These are phyloP conservation scores for Campylomormyrus numenius DNA, from an alignment of 2,113 vertebrate genomes.

Conservation along the genomic window DNA sequence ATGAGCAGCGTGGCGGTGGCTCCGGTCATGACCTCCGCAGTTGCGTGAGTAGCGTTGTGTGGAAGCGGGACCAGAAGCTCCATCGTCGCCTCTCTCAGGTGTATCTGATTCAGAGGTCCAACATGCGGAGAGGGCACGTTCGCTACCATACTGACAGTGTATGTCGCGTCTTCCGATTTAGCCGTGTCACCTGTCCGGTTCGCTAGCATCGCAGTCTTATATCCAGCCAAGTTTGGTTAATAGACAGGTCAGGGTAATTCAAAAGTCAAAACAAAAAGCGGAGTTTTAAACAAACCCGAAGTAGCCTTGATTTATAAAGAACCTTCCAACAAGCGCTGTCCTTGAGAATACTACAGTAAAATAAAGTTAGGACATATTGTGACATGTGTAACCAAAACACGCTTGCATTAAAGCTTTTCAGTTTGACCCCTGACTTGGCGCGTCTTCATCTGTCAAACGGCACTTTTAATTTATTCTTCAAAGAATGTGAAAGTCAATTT, in stretches of 20 bases:
- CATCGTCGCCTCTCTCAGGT: conserved; percentile 41
- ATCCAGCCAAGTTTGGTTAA: conserved; percentile 31
- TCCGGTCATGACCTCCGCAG: conserved; percentile 31
- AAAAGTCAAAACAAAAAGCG: conserved; percentile 66
- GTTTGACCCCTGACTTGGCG: not conserved
- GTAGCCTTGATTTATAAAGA: conserved; percentile 66
- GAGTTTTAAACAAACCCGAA: conserved; percentile 52
- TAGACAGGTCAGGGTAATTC: conserved; percentile 58
- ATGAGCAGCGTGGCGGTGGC: conserved; percentile 60
- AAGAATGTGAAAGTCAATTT: not conserved
- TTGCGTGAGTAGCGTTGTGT: conserved; percentile 49
- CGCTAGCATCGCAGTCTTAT: conserved; percentile 42
- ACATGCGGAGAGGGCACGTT: conserved; percentile 38
- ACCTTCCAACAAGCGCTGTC: conserved; percentile 43
- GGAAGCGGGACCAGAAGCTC: conserved; percentile 50
- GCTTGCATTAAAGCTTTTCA: conserved; percentile 39
- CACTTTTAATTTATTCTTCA: conserved; percentile 1
- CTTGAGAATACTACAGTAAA: conserved; percentile 54
- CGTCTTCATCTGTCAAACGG: not conserved
- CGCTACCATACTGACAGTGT: conserved; percentile 32
- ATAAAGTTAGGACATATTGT: conserved; percentile 36
- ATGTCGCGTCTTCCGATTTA: not conserved
- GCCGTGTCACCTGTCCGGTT: not conserved
- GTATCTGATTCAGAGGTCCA: conserved; percentile 38
- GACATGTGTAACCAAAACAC: conserved; percentile 53